Conservation (phyloP, 2,113 vertebrate genomes). For the Thunnus maccoyii region DNA sequence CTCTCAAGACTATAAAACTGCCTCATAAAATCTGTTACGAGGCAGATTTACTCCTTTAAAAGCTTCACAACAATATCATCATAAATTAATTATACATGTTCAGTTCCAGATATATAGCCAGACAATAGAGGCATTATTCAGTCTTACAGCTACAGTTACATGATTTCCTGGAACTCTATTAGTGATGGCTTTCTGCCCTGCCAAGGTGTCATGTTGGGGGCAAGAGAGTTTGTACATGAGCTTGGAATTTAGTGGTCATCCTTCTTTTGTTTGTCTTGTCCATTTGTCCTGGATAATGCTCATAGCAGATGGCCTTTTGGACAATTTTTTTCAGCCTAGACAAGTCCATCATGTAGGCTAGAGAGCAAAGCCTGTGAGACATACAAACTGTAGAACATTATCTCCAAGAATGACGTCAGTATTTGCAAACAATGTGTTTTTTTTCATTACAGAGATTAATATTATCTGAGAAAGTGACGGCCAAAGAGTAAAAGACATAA, state of each 20-base stretch:
- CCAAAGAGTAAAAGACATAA: background rate
- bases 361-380: too few relatives aligned
- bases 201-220: background rate
- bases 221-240: background rate
- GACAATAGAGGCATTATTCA: background rate
- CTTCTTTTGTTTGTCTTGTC: background rate
- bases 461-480: background rate
- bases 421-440: background rate
- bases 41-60: slow-evolving; percentile 11
- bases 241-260: background rate
- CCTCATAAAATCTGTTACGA: background rate
- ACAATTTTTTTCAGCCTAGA: too few relatives aligned
- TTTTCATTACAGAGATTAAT: background rate
- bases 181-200: background rate
- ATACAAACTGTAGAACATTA: too few relatives aligned
- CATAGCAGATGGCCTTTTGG: too few relatives aligned
- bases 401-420: background rate
- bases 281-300: background rate
- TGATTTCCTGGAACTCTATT: background rate
- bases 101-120: background rate
- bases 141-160: slow-evolving; percentile 5
- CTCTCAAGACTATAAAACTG: slow-evolving; percentile 2
- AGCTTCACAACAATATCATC: background rate
- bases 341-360: too few relatives aligned
- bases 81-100: slow-evolving; percentile 8